Conservation (phyloP, 2,113 vertebrate species). For the Paramormyrops kingsleyae region DNA sequence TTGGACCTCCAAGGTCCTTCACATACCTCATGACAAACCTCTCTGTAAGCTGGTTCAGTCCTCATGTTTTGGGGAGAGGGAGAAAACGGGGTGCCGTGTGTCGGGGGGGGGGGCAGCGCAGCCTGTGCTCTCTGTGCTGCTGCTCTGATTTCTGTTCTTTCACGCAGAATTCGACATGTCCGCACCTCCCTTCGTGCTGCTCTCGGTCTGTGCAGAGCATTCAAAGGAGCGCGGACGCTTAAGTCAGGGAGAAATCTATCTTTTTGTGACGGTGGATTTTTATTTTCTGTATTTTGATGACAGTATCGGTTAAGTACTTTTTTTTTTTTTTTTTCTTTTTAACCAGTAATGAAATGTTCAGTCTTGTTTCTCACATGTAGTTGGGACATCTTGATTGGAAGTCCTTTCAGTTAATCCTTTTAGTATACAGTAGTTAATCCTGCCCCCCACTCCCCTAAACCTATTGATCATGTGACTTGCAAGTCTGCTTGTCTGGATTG, state of each 20-base stretch:
- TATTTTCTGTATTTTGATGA: background rate
- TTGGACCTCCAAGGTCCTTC: background rate
- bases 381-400: background rate
- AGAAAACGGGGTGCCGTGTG: background rate
- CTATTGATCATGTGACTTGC: background rate
- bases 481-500: background rate
- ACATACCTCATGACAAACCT: background rate
- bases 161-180: background rate
- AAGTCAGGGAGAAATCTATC: background rate
- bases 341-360: background rate
- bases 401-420: background rate
- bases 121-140: background rate
- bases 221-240: background rate
- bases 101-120: background rate
- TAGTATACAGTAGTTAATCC: background rate
- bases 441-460: background rate
- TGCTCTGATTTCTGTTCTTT: background rate
- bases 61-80: background rate
- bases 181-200: background rate
- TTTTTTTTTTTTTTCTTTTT: background rate
- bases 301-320: background rate
- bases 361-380: background rate
- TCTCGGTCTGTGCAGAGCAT: background rate
- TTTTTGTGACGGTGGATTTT: slow-evolving; percentile 3
- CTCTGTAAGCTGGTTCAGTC: background rate